Evolutionary conservation across 2,113 vertebrate species (phyloP).

Genomic region (Paradoxurus hermaphroditus): DNA sequence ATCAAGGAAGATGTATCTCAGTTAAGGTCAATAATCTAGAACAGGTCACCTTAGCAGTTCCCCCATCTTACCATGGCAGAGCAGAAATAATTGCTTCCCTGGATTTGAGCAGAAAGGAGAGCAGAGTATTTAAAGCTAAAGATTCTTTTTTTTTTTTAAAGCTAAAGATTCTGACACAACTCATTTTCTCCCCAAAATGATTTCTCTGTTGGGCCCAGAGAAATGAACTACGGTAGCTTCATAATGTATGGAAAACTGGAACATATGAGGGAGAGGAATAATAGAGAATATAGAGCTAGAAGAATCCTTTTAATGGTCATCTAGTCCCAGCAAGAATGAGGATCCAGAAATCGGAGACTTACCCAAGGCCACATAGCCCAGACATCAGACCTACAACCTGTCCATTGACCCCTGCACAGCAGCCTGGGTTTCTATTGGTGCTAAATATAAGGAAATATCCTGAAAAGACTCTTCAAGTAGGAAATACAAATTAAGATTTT

Average conservation of each 20-base stretch:
- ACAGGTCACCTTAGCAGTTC: not conserved
- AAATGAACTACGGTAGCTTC: slow-evolving; percentile 9
- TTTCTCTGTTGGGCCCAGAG: not conserved
- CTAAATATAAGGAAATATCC: not conserved
- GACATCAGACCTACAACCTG: not conserved
- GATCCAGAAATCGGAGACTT: not conserved
- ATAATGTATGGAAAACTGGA: slow-evolving; percentile 4
- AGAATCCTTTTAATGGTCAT: not conserved
- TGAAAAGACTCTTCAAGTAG: not conserved
- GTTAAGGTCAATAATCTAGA: slow-evolving; percentile 29
- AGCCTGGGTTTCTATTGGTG: not conserved
- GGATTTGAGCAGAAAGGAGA: not conserved
- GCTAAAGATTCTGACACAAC: not conserved
- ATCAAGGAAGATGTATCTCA: not conserved
- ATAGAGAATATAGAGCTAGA: not conserved
- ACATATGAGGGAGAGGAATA: not conserved
- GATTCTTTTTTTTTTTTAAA: not conserved
- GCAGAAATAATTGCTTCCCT: not conserved
- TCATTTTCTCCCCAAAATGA: not conserved
- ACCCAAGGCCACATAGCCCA: not conserved
- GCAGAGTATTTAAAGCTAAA: not conserved
- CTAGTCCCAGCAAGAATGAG: not conserved
- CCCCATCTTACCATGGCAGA: not conserved
- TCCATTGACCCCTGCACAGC: not conserved
- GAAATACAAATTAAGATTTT: slow-evolving; percentile 13